Evolutionary conservation across 1,140 invertebrate genomes (phyloP).

Genomic region (Drosophila jambulina): DNA sequence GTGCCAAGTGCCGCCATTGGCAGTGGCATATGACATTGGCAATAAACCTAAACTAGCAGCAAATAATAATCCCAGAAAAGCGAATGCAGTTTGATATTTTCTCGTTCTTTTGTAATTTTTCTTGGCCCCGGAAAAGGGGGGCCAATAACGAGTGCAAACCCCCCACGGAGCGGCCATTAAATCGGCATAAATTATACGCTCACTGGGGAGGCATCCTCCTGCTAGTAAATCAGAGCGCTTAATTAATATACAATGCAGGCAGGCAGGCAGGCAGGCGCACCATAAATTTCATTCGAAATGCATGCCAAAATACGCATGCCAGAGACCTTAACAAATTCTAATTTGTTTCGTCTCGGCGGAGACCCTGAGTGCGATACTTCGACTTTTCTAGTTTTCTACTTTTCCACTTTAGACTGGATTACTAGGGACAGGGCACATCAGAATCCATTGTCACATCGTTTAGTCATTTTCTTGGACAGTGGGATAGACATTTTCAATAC

Average conservation of each 20-base stretch:
- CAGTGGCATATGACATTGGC: conserved; percentile 43
- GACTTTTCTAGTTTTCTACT: not conserved
- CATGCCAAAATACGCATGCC: conserved; percentile 35
- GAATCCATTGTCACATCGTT: conserved; percentile 25
- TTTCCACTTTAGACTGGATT: conserved; percentile 12
- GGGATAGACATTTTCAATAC: not conserved
- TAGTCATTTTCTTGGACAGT: not conserved
- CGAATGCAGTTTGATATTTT: conserved; percentile 2
- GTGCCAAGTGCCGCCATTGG: conserved; percentile 26
- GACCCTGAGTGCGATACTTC: not conserved
- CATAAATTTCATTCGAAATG: conserved; percentile 50
- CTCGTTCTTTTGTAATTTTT: not conserved
- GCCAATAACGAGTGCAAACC: conserved; percentile 7
- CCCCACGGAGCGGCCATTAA: conserved; percentile 44
- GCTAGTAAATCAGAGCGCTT: conserved; percentile 53
- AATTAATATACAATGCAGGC: conserved; percentile 48
- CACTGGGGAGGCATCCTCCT: conserved; percentile 1
- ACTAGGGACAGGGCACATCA: conserved; percentile 6
- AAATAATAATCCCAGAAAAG: conserved; percentile 13
- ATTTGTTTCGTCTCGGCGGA: conserved; percentile 21
- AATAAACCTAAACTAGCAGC: conserved; percentile 26
- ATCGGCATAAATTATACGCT: conserved; percentile 57
- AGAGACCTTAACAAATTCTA: conserved; percentile 13
- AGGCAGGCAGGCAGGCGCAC: not conserved
- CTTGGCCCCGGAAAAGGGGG: conserved; percentile 1